These are phyloP conservation scores for Archaeoteleia sp. DNA, from an alignment of 2,888 invertebrate species.

Conservation along the genomic window DNA sequence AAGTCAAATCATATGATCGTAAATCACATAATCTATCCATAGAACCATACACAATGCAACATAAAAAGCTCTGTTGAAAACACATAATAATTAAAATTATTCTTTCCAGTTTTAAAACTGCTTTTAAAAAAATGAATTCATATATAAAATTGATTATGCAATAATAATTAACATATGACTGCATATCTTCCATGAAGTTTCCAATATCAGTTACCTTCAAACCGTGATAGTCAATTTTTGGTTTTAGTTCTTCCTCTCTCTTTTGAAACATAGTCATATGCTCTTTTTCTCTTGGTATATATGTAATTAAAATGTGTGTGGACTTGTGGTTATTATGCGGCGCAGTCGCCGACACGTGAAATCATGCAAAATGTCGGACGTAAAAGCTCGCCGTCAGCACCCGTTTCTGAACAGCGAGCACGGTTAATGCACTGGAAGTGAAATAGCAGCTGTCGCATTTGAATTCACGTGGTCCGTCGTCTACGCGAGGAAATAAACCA, in stretches of 20 bases:
- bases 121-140: too few species aligned
- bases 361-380: slow-evolving; percentile 66
- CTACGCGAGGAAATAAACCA: slow-evolving; percentile 53
- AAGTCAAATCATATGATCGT: too few species aligned
- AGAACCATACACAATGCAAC: too few species aligned
- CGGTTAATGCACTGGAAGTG: slow-evolving; percentile 67
- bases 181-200: too few species aligned
- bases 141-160: slow-evolving; percentile 1
- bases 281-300: slow-evolving; percentile 50
- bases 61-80: too few species aligned
- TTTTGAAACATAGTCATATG: slow-evolving; percentile 24
- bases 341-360: slow-evolving; percentile 65
- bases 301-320: slow-evolving; percentile 65
- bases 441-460: slow-evolving; percentile 68
- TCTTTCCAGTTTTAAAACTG: too few species aligned
- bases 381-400: slow-evolving; percentile 62
- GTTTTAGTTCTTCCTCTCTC: slow-evolving; percentile 13
- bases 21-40: too few species aligned
- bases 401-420: slow-evolving; percentile 57
- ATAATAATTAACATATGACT: too few species aligned
- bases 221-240: slow-evolving; percentile 4
- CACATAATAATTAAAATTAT: too few species aligned
- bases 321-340: slow-evolving; percentile 64
- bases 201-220: background rate
- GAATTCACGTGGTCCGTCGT: slow-evolving; percentile 56